Conservation (phyloP, 2,113 vertebrate genomes). For the Irena cyanogastra region DNA sequence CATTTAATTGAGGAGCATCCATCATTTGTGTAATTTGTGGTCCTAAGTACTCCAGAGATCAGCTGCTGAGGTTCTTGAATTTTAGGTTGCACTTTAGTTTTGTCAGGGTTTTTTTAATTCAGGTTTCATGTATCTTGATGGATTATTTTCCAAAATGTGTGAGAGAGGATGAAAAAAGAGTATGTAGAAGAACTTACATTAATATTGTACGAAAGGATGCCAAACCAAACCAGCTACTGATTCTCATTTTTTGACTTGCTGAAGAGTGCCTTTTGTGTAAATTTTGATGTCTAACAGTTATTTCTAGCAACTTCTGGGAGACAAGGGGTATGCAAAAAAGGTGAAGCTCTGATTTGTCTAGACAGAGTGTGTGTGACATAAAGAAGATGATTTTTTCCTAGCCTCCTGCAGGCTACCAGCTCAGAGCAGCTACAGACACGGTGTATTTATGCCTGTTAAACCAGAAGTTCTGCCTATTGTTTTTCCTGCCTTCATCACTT, state of each 20-base stretch:
- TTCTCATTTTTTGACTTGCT: background rate
- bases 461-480: conserved; percentile 46
- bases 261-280: background rate
- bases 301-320: background rate
- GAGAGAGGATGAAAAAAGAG: background rate
- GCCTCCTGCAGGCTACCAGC: background rate
- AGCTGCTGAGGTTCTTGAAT: background rate
- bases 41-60: background rate
- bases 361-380: background rate
- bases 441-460: conserved; percentile 22
- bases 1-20: background rate
- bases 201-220: background rate
- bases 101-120: background rate
- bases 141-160: background rate
- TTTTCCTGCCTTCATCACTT: conserved; percentile 28
- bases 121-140: background rate
- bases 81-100: background rate
- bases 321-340: background rate
- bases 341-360: background rate
- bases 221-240: background rate
- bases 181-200: background rate
- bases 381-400: background rate
- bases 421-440: background rate
- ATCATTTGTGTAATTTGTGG: background rate
- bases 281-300: background rate